Evolutionary conservation across 1,140 invertebrate species (phyloP).

Genomic region (Yoshiicerus persimilis): DNA sequence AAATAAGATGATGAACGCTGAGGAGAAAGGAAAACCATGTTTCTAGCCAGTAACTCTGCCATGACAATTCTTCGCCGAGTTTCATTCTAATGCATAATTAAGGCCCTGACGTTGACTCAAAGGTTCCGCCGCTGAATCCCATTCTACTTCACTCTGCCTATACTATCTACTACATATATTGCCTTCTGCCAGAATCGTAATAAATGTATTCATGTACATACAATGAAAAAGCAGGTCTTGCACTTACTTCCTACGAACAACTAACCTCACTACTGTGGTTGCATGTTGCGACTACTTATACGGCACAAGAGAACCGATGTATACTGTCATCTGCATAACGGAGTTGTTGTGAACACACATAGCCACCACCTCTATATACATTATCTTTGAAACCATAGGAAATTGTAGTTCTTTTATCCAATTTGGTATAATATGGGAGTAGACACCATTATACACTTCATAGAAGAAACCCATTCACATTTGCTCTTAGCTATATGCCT

Average conservation of each 20-base stretch:
- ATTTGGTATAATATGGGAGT: too few relatives aligned
- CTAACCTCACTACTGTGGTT: not conserved
- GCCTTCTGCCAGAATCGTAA: not conserved
- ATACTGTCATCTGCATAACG: not conserved
- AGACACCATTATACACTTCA: too few relatives aligned
- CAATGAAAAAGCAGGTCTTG: too few relatives aligned
- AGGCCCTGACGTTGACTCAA: slow-evolving; percentile 9
- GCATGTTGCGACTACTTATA: not conserved
- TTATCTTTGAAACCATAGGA: too few relatives aligned
- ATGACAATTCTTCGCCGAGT: not conserved
- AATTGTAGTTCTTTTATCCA: too few relatives aligned
- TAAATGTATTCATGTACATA: not conserved
- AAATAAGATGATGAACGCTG: slow-evolving; percentile 7
- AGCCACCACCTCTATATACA: too few relatives aligned
- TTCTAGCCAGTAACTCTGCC: not conserved
- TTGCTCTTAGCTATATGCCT: too few relatives aligned
- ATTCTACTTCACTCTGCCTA: not conserved
- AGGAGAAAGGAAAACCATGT: not conserved
- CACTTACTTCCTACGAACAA: not conserved
- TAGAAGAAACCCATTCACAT: too few relatives aligned
- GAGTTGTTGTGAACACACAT: too few relatives aligned
- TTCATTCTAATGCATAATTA: slow-evolving; percentile 15
- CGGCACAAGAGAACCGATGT: too few relatives aligned
- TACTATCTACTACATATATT: not conserved
- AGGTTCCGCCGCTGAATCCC: not conserved